Conservation (phyloP, 2,888 invertebrate species). For the Pollenia amentaria region DNA sequence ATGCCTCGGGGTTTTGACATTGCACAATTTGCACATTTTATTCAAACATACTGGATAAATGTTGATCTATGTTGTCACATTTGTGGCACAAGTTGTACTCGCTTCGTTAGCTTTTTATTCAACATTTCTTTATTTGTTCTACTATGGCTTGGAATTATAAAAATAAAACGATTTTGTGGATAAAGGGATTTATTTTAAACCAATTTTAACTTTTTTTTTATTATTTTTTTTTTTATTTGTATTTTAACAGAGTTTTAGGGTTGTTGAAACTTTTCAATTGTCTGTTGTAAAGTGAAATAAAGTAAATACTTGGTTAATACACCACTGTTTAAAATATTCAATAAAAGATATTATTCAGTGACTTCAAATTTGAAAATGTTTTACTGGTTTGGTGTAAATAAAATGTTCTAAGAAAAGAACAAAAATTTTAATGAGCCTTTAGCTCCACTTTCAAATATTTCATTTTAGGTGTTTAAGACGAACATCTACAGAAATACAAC, state of each 20-base stretch:
- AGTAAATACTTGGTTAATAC: background rate
- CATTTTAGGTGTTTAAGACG: too few relatives aligned
- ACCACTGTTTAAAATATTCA: background rate
- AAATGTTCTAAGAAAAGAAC: too few relatives aligned
- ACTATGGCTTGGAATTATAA: slow-evolving; percentile 46
- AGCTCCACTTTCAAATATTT: too few relatives aligned
- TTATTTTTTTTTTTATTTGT: slow-evolving; percentile 29
- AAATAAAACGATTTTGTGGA: slow-evolving; percentile 71
- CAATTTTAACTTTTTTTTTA: slow-evolving; percentile 58
- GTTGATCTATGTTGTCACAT: slow-evolving; percentile 69
- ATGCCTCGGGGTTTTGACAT: slow-evolving; percentile 71
- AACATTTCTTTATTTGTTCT: slow-evolving; percentile 48
- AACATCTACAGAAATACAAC: too few relatives aligned
- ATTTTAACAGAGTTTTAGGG: slow-evolving; percentile 53
- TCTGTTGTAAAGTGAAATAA: slow-evolving; percentile 45
- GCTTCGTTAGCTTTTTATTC: slow-evolving; percentile 71
- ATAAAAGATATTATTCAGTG: background rate
- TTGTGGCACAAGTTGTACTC: slow-evolving; percentile 70
- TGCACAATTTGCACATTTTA: slow-evolving; percentile 72
- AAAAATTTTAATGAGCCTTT: too few relatives aligned
- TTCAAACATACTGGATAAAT: slow-evolving; percentile 66
- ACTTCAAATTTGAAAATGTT: too few relatives aligned
- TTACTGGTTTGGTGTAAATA: too few relatives aligned
- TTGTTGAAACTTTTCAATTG: slow-evolving; percentile 49
- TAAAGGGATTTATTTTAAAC: slow-evolving; percentile 71